Base-by-base conservation (phyloP, 1,140 invertebrate genomes). In the Pogonomyrmex californicus region DNA sequence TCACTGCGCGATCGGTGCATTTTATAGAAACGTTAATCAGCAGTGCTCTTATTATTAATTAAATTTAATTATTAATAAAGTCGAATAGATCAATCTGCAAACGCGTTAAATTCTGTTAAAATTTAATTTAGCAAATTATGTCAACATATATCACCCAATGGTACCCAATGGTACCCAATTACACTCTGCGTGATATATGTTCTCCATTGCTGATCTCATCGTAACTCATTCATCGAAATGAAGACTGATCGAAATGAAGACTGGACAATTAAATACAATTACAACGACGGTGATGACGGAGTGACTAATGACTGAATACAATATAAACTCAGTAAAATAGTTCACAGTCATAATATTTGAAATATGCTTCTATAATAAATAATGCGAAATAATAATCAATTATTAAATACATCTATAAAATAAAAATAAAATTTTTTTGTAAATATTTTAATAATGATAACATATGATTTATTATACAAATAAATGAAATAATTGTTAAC, bases 181-280 rank as follows among this genome's bases (percentile, higher is more conserved):
- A n/a, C 4, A 12, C 63, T 38, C 17, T 49, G 36, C 23, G 62
- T 62, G 75, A 62, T 73, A 77, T 70, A 79, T 62, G 73, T 75
- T 36, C 58, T 86, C 82, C 82, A 75, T 79, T 86, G 73, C 41
- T 49, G 38, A 77, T 5, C 38, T 76, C 47, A 49, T 51, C 79
- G 33, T 70, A 88, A 81, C 36, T 88, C 81, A 88, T 85, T 36
- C 47, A 17, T 86, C 85, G 23, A 23, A 23, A 70, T 82, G 23
- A 23, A 23, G 23, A 23, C 75, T 71, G 85, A 86, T 90, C 83
- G 70, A 70, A 89, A 79, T 38, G 82, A 68, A 58, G 65, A 70
- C 81, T 73, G 56, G 23, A 88, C 87, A 88, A 89, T 89, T 89
- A 89, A 89, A 89, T 23, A 54, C 81, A 89, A 89, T 89, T 88